Evolutionary conservation across 2,888 invertebrate genomes (phyloP), one percentile per base, ranked within the genome.

Genomic region (Sisyra terminalis): DNA sequence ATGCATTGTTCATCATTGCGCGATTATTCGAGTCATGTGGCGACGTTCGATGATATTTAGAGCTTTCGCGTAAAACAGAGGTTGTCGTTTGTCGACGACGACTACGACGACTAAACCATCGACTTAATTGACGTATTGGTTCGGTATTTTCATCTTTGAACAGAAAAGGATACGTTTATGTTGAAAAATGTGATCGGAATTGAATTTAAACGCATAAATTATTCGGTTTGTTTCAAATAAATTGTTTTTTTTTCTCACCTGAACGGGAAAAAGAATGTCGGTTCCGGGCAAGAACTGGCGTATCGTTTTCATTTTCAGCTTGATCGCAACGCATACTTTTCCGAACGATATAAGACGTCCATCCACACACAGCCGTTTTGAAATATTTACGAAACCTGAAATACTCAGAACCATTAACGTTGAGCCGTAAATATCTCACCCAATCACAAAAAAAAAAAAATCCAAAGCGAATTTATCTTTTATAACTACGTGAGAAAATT

Each of bases 321-420:
- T 39, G 40, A 29, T 44, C 35, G 14, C 10, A 32, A 15, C 41
- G 32, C 40, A 41, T 31, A 15, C 17, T 29, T 42, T 45, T 43
- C 14, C 38, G 24, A 15, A 43, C 17, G 5, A 43, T 17, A 14
- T 38, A 43, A n/a, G 30, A 11, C 42, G 67, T 68, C 67, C 75
- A 74, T 39, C 75, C 72, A 55, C 77, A 79, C 43, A 79, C 72
- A 3, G 75, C 78, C 41, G 74, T 71, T 50, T 74, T 73, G 57
- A 79, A 81, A 56, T 80, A 80, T 46, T 76, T 67, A 34, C 79
- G 66, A 59, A 80, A 80, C 57, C 80, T 80, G 61, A 24, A 54
- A 64, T 1, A 39, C n/a, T n/a, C 7, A 24, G 3, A 24, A 24
- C 24, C 5, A 24, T 24, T 24, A 5, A 24, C 3, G 24, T 24